phyloP scores from a whole-genome alignment of 2,797 vertebrate genomes.

The Hypotaenidia philippensis region DNA sequence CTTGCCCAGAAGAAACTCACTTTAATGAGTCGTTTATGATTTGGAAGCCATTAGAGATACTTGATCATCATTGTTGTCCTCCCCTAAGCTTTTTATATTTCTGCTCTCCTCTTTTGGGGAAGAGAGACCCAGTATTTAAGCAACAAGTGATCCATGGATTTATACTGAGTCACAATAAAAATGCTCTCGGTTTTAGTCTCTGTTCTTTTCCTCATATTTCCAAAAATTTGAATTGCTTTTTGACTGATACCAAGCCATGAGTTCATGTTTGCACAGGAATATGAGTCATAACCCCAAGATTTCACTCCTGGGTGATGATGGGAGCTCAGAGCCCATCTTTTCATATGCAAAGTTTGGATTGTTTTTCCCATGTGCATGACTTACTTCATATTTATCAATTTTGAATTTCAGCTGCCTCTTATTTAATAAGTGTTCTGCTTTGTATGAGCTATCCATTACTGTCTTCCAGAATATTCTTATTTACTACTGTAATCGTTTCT shows the following conservation, averaged over 20 bases:
- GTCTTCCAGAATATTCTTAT: slow-evolving; percentile 32
- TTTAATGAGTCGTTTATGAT: neutral
- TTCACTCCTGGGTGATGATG: slow-evolving; percentile 34
- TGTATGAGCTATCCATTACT: neutral
- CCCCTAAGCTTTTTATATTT: neutral
- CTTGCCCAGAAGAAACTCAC: neutral
- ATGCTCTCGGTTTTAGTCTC: neutral
- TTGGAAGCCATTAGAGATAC: neutral
- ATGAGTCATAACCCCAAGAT: slow-evolving; percentile 63
- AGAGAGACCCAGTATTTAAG: neutral
- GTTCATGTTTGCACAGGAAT: neutral
- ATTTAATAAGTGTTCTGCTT: slow-evolving; percentile 22
- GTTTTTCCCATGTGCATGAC: slow-evolving; percentile 40
- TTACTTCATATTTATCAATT: slow-evolving; percentile 43
- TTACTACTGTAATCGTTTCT: slow-evolving; percentile 16
- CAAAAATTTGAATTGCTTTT: slow-evolving; percentile 18
- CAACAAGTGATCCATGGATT: neutral
- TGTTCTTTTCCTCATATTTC: neutral
- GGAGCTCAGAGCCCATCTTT: slow-evolving; percentile 32
- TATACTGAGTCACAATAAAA: neutral
- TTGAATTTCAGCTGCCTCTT: slow-evolving; percentile 1
- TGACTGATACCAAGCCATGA: neutral
- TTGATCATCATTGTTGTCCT: neutral
- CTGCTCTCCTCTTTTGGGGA: neutral
- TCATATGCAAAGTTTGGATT: slow-evolving; percentile 10